Evolutionary conservation across 1,140 invertebrate species (phyloP), one percentile per base, ranked within the genome.

Genomic region (Sminthurides bifidus): DNA sequence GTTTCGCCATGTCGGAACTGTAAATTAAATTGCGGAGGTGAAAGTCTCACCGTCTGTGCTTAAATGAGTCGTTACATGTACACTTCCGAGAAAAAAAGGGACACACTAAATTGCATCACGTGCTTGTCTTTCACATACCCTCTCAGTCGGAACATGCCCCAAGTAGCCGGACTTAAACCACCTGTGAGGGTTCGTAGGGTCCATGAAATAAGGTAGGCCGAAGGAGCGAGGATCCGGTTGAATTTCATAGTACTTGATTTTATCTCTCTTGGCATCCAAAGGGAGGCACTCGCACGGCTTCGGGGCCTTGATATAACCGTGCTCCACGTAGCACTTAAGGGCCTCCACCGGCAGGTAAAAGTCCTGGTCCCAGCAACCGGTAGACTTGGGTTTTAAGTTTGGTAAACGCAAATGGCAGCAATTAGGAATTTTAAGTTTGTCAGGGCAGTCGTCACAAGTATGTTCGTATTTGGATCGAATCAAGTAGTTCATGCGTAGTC

Each of bases 371-470:
- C 58, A 64, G 31, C 61, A 64, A 1, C 21, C 26, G 19, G 31
- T 35, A 14, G 21, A 33, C 35, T 63, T 56, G 37, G 57, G 58
- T 35, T 64, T 60, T 17, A 64, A 17, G 44, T 60, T 57, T 17
- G 61, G 61, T 2, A 64, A 37, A 1, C 61, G 44, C 15, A 64
- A 54, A 53, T 60, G 61, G 12, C 61, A 31, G 24, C 61, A 63
- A n/a, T n/a, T n/a, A n/a, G n/a, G n/a, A n/a, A n/a, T n/a, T n/a
- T n/a, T n/a, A n/a, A n/a, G n/a, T n/a, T n/a, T n/a, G n/a, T n/a
- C n/a, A n/a, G n/a, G n/a, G n/a, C n/a, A n/a, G n/a, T n/a, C n/a
- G n/a, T n/a, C n/a, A n/a, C n/a, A n/a, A n/a, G n/a, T n/a, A n/a
- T n/a, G n/a, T n/a, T n/a, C n/a, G n/a, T n/a, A n/a, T n/a, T n/a